Base-by-base conservation (phyloP, 1,140 invertebrate species). In the Drosophila nebulosa region DNA sequence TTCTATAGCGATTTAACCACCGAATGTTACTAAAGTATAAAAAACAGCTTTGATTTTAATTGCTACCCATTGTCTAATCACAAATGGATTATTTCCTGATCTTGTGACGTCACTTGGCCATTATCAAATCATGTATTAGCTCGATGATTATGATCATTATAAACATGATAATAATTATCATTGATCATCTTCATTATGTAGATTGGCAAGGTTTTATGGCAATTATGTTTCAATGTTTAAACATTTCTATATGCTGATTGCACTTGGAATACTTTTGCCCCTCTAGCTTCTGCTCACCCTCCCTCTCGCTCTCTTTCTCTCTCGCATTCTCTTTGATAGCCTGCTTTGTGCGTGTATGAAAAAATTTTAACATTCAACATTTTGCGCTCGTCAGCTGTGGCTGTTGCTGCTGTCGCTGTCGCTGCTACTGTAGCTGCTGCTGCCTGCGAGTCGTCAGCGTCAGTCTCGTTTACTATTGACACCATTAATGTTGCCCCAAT, bases 381-480 rank as follows among this genome's bases (percentile, higher is more conserved):
- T 62, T 71, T 74, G 58, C 46, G 70, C 57, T 73, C 26, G 70
- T 55, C 70, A 76, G 69, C 65, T 74, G 67, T 55, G 35, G 76
- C 63, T 39, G 56, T 18, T 42, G 77, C 10, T 52, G 60, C 46
- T 35, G 68, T 12, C 35, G 51, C 57, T 24, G 64, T 39, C 36
- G 50, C 21, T 53, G 53, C 59, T 26, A 51, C 24, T 24, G 58
- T 21, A 22, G 50, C 46, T 69, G 58, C n/a, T 55, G 26, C 26
- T 39, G 69, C 67, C 50, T 9, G 57, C 16, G 65, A 63, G 60
- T 63, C 63, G 79, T 46, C 65, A 75, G 68, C 75, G 79, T 78
- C 78, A 88, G 83, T 88, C 79, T 84, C 83, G 83, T 88, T 88
- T 88, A 89, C 83, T 88, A 88, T 88, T 88, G 83, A 88, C 83